Percentiles rank a stretch among this genome's conserved stretches.
Evolutionary conservation across 1,140 invertebrate genomes (phyloP).

Genomic region (Physella acuta): DNA sequence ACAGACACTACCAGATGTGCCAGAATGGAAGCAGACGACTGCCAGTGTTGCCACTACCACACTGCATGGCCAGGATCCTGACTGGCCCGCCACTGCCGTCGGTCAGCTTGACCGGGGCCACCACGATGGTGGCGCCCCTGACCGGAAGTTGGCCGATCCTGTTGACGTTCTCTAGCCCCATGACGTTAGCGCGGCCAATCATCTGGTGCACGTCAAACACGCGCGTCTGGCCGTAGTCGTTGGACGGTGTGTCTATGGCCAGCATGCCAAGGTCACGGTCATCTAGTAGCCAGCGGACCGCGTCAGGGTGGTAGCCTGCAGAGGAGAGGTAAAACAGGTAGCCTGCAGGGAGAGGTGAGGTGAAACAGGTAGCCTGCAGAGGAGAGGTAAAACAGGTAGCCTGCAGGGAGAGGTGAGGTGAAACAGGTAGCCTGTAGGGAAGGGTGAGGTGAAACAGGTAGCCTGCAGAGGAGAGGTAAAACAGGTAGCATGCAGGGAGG

Average conservation of each 20-base stretch:
- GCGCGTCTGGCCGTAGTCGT: constrained; percentile 40
- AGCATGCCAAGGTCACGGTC: constrained; percentile 35
- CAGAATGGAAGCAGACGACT: too few relatives aligned
- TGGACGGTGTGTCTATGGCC: constrained; percentile 38
- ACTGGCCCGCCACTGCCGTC: constrained; percentile 42
- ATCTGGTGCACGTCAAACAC: constrained; percentile 39
- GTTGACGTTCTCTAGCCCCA: constrained; percentile 38
- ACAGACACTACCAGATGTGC: too few relatives aligned
- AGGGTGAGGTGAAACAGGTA: too few relatives aligned
- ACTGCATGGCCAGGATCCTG: constrained; percentile 34
- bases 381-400: too few relatives aligned
- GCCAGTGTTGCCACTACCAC: neutral
- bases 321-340: neutral
- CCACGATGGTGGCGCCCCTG: constrained; percentile 34
- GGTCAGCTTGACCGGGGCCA: constrained; percentile 33
- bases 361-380: too few relatives aligned
- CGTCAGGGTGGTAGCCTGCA: constrained; percentile 33
- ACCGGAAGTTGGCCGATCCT: constrained; percentile 34
- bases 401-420: too few relatives aligned
- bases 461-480: too few relatives aligned
- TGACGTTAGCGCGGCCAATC: constrained; percentile 31
- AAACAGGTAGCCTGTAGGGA: too few relatives aligned
- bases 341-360: too few relatives aligned
- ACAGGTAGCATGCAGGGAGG: too few relatives aligned
- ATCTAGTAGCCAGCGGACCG: constrained; percentile 39